phyloP scores from a whole-genome alignment of 2,888 invertebrate species.

The Idaea dimidiata region DNA sequence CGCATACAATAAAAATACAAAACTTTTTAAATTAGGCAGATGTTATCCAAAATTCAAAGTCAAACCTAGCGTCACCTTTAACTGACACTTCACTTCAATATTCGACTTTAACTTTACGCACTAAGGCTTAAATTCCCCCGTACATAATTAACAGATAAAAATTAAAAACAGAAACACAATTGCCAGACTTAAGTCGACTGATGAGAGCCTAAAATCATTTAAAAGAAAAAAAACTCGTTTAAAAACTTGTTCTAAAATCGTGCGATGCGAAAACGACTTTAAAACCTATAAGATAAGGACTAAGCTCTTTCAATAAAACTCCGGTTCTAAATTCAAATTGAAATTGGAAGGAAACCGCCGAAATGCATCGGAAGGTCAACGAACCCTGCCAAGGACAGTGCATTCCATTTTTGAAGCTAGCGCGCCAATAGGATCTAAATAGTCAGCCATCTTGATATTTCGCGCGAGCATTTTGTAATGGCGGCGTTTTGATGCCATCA shows the following conservation, averaged over 20 bases:
- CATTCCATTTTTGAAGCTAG: conserved; percentile 80
- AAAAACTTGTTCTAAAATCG: conserved; percentile 33
- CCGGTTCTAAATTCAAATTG: conserved; percentile 51
- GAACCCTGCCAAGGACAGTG: conserved; percentile 79
- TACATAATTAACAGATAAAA: conserved; percentile 29
- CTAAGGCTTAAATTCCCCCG: background rate
- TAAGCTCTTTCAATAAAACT: conserved; percentile 37
- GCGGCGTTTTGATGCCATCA: conserved; percentile 23
- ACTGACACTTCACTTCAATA: conserved; percentile 18
- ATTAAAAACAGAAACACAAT: conserved; percentile 37
- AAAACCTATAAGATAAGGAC: conserved; percentile 37
- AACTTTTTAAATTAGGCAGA: conserved; percentile 36
- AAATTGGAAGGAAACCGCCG: conserved; percentile 61
- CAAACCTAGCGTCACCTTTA: conserved; percentile 46
- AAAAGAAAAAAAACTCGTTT: conserved; percentile 40
- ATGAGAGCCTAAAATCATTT: conserved; percentile 50
- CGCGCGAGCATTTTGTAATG: conserved; percentile 54
- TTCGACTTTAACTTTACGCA: conserved; percentile 22
- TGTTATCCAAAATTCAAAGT: conserved; percentile 43
- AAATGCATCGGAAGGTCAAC: conserved; percentile 80
- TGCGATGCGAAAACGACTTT: conserved; percentile 44
- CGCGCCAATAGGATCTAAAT: conserved; percentile 80
- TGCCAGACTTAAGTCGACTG: conserved; percentile 44
- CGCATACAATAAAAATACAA: conserved; percentile 12
- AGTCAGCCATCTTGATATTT: conserved; percentile 75